Evolutionary conservation across 2,113 vertebrate species (phyloP), one percentile per base, ranked within the genome.

Genomic region (Ivindomyrus marchei): DNA sequence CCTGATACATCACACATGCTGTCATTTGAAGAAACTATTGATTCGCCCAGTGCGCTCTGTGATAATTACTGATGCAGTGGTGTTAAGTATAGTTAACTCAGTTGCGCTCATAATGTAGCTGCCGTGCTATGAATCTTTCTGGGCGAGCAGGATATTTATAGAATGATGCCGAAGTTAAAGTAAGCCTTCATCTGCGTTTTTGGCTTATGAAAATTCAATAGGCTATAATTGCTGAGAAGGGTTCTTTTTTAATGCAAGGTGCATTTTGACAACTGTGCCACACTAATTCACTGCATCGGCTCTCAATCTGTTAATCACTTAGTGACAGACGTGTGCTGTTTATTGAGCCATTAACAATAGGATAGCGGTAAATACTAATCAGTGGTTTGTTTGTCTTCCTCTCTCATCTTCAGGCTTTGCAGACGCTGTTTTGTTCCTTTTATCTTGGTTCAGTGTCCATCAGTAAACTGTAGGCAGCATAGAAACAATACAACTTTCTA

Each of bases 151-250:
- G 91, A 91, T 93, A 94, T 95, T 94, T 94, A 93, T 94, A 94
- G 93, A 93, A 88, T 39, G 87, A 92, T 92, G 92, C 92, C 95
- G 94, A 93, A 94, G 92, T 94, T 94, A 92, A 70, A 92, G 92
- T 52, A 90, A 90, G 92, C 62, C 58, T 58, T 47, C 58, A 56
- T 17, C 85, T 86, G 56, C 0, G 36, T 88, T 66, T 80, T 92
- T 66, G 91, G 92, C 93, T 94, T 94, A 95, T 95, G 94, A 95
- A 95, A 96, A 94, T 96, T 94, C 94, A 93, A 92, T 93, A 90
- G 92, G 90, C 91, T 93, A 91, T 95, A 94, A 95, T 94, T 95
- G 94, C 94, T 88, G 94, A 94, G 92, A 91, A 94, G 92, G 89
- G 88, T 10, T 91, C 93, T 95, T 95, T 94, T 96, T 96, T 95